phyloP scores from a whole-genome alignment of 2,797 vertebrate species.

The Australoheros facetus region DNA sequence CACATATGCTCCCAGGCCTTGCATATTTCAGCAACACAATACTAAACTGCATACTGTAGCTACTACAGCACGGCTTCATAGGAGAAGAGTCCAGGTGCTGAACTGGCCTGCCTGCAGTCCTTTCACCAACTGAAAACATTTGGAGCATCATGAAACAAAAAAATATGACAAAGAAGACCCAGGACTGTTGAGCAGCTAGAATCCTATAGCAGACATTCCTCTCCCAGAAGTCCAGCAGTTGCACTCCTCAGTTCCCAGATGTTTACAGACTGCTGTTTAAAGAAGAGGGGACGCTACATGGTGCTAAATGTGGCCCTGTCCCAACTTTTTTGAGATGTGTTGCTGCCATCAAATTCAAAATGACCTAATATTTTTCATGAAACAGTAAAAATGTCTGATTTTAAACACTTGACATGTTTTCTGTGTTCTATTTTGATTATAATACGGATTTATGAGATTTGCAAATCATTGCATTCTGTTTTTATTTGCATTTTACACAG shows the following conservation, averaged over 20 bases:
- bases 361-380: not conserved
- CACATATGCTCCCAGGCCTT: not conserved
- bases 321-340: not conserved
- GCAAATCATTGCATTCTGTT: not conserved
- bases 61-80: too few relatives aligned
- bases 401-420: too few relatives aligned
- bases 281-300: not conserved
- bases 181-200: too few relatives aligned
- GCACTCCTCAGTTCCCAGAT: not conserved
- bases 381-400: too few relatives aligned
- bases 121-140: too few relatives aligned
- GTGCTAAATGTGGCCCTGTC: not conserved
- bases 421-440: not conserved
- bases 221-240: not conserved
- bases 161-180: too few relatives aligned
- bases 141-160: too few relatives aligned
- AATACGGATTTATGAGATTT: not conserved
- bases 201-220: not conserved
- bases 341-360: not conserved
- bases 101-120: too few relatives aligned
- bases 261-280: not conserved
- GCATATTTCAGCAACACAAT: too few relatives aligned
- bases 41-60: too few relatives aligned
- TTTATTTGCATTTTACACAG: not conserved
- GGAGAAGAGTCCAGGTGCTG: too few relatives aligned